Conservation (phyloP, 2,888 invertebrate genomes). For the Marasmarcha lunaedactyla region DNA sequence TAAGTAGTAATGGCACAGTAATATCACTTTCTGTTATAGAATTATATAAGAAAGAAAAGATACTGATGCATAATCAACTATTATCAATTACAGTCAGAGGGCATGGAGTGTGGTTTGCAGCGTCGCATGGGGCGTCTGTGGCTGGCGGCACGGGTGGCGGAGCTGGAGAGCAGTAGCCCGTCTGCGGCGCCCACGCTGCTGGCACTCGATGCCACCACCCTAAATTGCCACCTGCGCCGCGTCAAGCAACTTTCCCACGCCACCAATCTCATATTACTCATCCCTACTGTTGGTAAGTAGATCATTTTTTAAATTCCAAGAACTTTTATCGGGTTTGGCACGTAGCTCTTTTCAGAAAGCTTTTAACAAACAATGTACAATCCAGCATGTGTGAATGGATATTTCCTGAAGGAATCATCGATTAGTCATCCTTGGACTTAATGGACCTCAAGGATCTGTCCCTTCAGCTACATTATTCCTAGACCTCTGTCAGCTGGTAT, state of each 20-base stretch:
- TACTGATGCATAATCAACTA: no score
- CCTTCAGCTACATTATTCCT: no score
- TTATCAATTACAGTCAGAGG: conserved; percentile 15
- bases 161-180: conserved; percentile 79
- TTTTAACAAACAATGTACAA: no score
- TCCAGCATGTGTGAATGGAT: no score
- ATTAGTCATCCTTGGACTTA: no score
- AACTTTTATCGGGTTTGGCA: not conserved
- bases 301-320: no score
- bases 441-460: no score
- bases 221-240: conserved; percentile 80
- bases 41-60: no score
- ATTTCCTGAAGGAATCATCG: no score
- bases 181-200: conserved; percentile 80
- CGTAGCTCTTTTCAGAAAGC: not conserved
- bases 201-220: conserved; percentile 86
- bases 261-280: conserved; percentile 86
- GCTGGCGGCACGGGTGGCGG: conserved; percentile 88
- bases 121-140: conserved; percentile 90
- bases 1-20: no score
- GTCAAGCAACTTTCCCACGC: conserved; percentile 87
- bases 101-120: conserved; percentile 72
- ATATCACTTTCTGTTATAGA: no score
- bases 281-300: conserved; percentile 85
- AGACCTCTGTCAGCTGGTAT: no score